These are phyloP conservation scores for Achroia grisella DNA, from an alignment of 1,140 invertebrate genomes.

Conservation along the genomic window DNA sequence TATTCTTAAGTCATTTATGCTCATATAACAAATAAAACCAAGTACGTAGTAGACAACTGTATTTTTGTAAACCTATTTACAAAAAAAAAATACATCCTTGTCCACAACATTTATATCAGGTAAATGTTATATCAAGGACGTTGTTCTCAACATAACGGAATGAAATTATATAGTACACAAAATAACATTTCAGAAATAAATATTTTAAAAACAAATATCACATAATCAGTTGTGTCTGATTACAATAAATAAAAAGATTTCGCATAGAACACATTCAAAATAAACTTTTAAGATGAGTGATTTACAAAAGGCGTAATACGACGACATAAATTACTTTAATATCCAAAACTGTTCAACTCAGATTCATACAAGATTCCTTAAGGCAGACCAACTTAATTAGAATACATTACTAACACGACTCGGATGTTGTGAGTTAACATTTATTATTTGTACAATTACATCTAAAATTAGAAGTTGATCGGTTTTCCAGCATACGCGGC, in stretches of 20 bases:
- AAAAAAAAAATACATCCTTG: constrained; percentile 52
- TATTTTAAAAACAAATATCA: constrained; percentile 20
- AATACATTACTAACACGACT: constrained; percentile 11
- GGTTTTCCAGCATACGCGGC: constrained; percentile 97
- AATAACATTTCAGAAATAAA: constrained; percentile 16
- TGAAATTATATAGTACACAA: constrained; percentile 18
- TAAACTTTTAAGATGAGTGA: constrained; percentile 4
- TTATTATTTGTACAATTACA: constrained; percentile 21
- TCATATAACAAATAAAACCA: constrained; percentile 1
- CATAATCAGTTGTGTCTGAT: background rate
- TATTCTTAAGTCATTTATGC: too few relatives aligned
- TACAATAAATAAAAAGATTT: constrained; percentile 6
- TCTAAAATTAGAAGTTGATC: constrained; percentile 90
- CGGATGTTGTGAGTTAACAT: constrained; percentile 18
- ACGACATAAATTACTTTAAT: constrained; percentile 12
- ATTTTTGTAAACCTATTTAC: constrained; percentile 58
- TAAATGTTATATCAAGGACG: constrained; percentile 32
- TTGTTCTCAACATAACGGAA: constrained; percentile 20
- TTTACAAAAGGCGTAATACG: constrained; percentile 16
- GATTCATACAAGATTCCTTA: constrained; percentile 61
- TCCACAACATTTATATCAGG: constrained; percentile 42
- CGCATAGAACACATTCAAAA: background rate
- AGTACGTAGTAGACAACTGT: constrained; percentile 12
- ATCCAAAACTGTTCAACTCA: constrained; percentile 35
- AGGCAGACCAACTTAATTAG: constrained; percentile 14